Evolutionary conservation across 2,797 vertebrate species (phyloP).

Genomic region (Fistularia commersonii): DNA sequence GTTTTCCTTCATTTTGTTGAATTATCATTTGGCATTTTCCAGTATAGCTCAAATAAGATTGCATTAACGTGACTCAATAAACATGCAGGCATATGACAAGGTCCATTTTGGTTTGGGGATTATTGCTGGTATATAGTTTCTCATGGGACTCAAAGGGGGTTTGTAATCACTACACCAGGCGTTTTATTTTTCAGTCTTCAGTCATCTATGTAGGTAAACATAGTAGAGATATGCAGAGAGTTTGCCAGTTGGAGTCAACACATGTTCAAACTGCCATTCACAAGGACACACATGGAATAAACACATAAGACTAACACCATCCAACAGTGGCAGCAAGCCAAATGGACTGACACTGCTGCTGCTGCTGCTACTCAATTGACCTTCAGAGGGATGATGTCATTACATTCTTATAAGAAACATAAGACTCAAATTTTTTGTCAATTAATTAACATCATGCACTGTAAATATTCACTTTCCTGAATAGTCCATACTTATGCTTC

Average conservation of each 20-base stretch:
- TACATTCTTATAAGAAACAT: constrained; percentile 11
- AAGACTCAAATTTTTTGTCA: constrained; percentile 2
- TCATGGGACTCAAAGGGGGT: constrained; percentile 30
- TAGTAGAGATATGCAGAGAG: constrained; percentile 40
- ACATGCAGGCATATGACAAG: constrained; percentile 43
- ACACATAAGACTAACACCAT: constrained; percentile 19
- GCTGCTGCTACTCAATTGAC: constrained; percentile 15
- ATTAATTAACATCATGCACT: no score
- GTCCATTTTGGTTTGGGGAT: constrained; percentile 40
- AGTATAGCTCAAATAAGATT: constrained; percentile 39
- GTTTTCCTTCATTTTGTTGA: constrained; percentile 18
- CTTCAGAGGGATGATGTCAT: constrained; percentile 15
- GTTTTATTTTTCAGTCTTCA: constrained; percentile 51
- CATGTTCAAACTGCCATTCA: constrained; percentile 34
- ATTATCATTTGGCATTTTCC: constrained; percentile 52
- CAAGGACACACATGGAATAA: constrained; percentile 33
- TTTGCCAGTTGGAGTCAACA: constrained; percentile 53
- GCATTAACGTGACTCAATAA: constrained; percentile 46
- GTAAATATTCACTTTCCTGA: no score
- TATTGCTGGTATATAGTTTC: constrained; percentile 43
- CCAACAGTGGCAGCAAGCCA: constrained; percentile 25
- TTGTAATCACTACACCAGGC: constrained; percentile 47
- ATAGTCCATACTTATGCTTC: no score
- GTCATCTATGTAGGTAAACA: constrained; percentile 60
- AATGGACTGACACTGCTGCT: constrained; percentile 33